These are phyloP conservation scores for Peucedramus taeniatus DNA, from an alignment of 2,113 vertebrate species.

Conservation along the genomic window DNA sequence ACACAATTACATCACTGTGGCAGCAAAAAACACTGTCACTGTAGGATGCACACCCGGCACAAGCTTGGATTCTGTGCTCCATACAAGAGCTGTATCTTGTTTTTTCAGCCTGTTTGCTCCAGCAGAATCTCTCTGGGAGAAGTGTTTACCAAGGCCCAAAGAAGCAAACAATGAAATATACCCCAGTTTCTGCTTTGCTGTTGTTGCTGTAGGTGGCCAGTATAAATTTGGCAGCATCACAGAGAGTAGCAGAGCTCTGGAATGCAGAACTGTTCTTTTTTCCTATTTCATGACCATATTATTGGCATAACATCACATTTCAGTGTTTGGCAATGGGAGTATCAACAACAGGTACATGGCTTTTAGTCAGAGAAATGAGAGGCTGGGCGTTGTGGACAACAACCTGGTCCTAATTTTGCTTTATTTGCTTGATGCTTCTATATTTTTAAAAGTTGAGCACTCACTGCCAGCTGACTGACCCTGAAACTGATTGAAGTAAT, in stretches of 20 bases:
- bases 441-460: neutral
- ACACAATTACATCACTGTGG: neutral
- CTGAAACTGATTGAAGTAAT: neutral
- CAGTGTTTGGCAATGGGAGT: neutral
- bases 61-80: rapidly evolving
- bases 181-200: neutral
- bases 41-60: neutral
- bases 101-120: neutral
- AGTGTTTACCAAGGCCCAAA: neutral
- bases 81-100: neutral
- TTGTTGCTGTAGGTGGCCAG: neutral
- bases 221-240: neutral
- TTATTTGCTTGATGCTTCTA: neutral
- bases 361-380: neutral
- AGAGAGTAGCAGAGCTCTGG: neutral
- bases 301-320: neutral
- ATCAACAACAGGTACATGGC: neutral
- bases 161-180: neutral
- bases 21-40: neutral
- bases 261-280: neutral
- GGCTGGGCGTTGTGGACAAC: neutral
- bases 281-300: neutral
- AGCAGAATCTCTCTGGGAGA: neutral
- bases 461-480: neutral
- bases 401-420: neutral